Evolutionary conservation across 1,140 invertebrate species (phyloP).

Genomic region (Stegodyphus mimosarum): DNA sequence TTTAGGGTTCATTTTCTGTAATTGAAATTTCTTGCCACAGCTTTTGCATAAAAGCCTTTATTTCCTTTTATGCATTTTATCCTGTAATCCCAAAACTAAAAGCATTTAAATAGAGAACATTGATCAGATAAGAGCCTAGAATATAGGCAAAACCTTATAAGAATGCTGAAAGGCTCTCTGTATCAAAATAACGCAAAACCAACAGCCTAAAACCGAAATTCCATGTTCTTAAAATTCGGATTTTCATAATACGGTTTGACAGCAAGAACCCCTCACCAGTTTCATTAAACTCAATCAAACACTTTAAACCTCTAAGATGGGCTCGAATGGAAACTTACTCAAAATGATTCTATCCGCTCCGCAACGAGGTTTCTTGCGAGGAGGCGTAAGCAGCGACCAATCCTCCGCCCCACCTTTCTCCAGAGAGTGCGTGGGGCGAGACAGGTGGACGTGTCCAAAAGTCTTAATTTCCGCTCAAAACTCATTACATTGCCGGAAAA

Average conservation of each 20-base stretch:
- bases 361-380: not conserved
- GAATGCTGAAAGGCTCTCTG: too few relatives aligned
- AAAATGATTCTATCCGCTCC: not conserved
- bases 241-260: constrained; percentile 27
- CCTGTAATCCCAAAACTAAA: too few relatives aligned
- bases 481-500: constrained; percentile 57
- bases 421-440: not conserved
- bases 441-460: constrained; percentile 53
- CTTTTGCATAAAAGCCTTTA: too few relatives aligned
- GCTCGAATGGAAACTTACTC: not conserved
- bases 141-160: too few relatives aligned
- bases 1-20: too few relatives aligned
- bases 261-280: constrained; percentile 12
- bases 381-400: too few relatives aligned
- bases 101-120: too few relatives aligned
- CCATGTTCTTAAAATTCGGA: not conserved
- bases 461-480: constrained; percentile 60
- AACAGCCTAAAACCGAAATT: too few relatives aligned
- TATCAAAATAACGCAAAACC: too few relatives aligned
- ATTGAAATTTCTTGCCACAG: too few relatives aligned
- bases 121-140: too few relatives aligned
- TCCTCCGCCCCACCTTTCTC: not conserved
- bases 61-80: too few relatives aligned
- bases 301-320: not conserved
- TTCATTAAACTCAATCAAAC: constrained; percentile 42